Evolutionary conservation across 2,888 invertebrate species (phyloP).

Genomic region (Eucera pruinosa): DNA sequence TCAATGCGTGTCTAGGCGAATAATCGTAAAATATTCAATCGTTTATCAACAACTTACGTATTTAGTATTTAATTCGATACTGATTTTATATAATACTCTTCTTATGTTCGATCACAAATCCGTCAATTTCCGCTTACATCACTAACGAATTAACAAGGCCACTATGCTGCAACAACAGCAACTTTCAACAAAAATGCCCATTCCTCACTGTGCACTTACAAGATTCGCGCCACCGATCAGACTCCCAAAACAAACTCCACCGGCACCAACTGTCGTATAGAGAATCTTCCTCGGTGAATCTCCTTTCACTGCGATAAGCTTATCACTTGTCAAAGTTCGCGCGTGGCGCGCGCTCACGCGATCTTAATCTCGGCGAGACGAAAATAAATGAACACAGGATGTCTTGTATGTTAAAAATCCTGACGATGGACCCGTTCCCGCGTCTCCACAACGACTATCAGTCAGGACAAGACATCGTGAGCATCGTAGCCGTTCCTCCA

Average conservation of each 20-base stretch:
- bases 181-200: not conserved
- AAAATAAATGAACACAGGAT: not conserved
- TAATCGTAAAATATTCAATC: no score
- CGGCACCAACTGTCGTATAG: not conserved
- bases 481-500: constrained; percentile 41
- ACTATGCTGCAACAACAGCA: not conserved
- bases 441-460: constrained; percentile 67
- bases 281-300: not conserved
- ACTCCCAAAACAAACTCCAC: constrained; percentile 17
- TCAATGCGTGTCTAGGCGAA: no score
- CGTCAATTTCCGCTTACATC: not conserved
- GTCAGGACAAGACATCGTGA: constrained; percentile 50
- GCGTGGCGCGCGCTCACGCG: constrained; percentile 55
- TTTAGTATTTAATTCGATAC: no score
- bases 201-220: constrained; percentile 25
- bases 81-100: no score
- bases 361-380: constrained; percentile 39
- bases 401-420: no score
- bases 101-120: no score
- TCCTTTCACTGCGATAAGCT: constrained; percentile 1
- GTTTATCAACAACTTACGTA: no score
- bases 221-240: not conserved
- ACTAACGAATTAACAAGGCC: not conserved
- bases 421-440: constrained; percentile 52
- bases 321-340: constrained; percentile 33